Evolutionary conservation across 92 coral and sea anemone genomes (phyloP).

Genomic region (Anthopleura xanthogrammica): DNA sequence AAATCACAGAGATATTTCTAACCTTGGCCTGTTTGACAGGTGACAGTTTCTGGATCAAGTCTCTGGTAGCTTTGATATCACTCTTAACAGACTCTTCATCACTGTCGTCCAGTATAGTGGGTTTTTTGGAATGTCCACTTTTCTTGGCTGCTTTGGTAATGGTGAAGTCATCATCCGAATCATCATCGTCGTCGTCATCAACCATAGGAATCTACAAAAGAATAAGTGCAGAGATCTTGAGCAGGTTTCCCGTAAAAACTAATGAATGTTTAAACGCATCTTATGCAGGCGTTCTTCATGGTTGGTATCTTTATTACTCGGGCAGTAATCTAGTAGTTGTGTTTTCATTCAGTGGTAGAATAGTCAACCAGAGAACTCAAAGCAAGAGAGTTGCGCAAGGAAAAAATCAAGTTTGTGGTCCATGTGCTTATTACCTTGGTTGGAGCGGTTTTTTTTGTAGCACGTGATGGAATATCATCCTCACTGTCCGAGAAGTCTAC

Average conservation of each 20-base stretch:
- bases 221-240: neutral
- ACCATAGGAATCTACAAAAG: neutral
- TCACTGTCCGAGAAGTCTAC: slow-evolving; percentile 65
- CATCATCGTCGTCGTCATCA: slow-evolving; percentile 26
- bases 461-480: neutral
- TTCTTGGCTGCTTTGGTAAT: slow-evolving; percentile 16
- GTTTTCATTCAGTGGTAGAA: too few relatives aligned
- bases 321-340: too few relatives aligned
- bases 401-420: too few relatives aligned
- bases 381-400: too few relatives aligned
- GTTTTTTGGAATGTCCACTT: neutral
- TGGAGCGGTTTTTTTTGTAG: neutral
- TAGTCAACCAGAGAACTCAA: too few relatives aligned
- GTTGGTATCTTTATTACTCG: too few relatives aligned
- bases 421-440: neutral
- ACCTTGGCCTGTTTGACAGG: slow-evolving; percentile 48
- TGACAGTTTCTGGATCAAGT: slow-evolving; percentile 57
- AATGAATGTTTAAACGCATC: too few relatives aligned
- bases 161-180: slow-evolving; percentile 30
- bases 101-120: neutral
- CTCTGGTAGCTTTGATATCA: slow-evolving; percentile 60
- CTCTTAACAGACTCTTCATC: slow-evolving; percentile 37
- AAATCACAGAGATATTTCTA: neutral
- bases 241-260: too few relatives aligned
- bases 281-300: too few relatives aligned